Conservation (phyloP, 2,888 invertebrate species). For the Campoplex capitator region DNA sequence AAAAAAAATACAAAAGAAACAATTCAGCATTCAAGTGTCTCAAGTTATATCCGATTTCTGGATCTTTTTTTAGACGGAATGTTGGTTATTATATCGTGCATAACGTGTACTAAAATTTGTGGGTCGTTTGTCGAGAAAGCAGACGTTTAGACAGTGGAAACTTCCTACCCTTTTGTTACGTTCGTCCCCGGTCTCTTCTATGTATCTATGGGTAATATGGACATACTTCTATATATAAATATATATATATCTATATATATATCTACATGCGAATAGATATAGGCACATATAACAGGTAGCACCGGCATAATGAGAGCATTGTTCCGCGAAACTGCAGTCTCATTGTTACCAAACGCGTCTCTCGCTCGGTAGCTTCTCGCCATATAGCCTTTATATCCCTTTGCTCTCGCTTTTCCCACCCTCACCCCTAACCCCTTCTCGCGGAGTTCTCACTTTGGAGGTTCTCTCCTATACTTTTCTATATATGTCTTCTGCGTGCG, state of each 20-base stretch:
- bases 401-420: slow-evolving; percentile 68
- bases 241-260: background rate
- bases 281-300: slow-evolving; percentile 68
- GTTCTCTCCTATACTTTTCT: slow-evolving; percentile 39
- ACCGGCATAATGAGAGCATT: slow-evolving; percentile 82
- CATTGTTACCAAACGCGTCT: slow-evolving; percentile 80
- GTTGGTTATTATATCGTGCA: background rate
- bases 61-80: background rate
- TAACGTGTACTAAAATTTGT: slow-evolving; percentile 26
- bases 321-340: slow-evolving; percentile 83
- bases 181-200: slow-evolving; percentile 22
- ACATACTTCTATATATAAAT: slow-evolving; percentile 8
- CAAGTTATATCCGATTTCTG: background rate
- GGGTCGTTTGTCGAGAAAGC: slow-evolving; percentile 8
- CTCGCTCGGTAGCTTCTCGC: slow-evolving; percentile 67
- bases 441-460: slow-evolving; percentile 35
- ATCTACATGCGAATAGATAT: slow-evolving; percentile 42
- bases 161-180: slow-evolving; percentile 11
- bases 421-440: slow-evolving; percentile 38
- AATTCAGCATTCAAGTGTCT: background rate
- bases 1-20: too few relatives aligned
- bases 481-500: slow-evolving; percentile 28
- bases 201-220: slow-evolving; percentile 20
- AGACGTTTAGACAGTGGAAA: slow-evolving; percentile 13
- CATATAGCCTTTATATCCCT: slow-evolving; percentile 52